Percentiles rank a stretch among this genome's conserved stretches.
phyloP scores from a whole-genome alignment of 2,888 invertebrate genomes.

The Drosophila lutescens region DNA sequence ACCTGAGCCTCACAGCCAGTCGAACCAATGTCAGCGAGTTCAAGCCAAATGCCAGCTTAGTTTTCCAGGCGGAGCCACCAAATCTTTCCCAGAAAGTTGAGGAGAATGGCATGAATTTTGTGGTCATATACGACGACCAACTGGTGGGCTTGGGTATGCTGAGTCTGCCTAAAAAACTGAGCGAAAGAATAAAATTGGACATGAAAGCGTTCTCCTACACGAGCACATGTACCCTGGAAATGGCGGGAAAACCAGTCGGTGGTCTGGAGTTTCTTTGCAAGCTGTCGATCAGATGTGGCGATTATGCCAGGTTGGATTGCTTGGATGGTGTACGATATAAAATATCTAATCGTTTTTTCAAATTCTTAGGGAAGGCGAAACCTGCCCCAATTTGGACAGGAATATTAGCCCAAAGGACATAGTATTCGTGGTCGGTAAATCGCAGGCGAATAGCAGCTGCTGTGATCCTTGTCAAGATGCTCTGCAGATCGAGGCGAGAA shows the following conservation, averaged over 20 bases:
- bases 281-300: slow-evolving; percentile 25
- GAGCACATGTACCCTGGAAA: slow-evolving; percentile 4
- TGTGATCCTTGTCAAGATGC: slow-evolving; percentile 19
- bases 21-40: slow-evolving; percentile 12
- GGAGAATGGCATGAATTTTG: slow-evolving; percentile 11
- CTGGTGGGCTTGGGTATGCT: background rate
- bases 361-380: slow-evolving; percentile 15
- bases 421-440: slow-evolving; percentile 21
- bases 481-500: slow-evolving; percentile 5
- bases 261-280: slow-evolving; percentile 24
- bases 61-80: slow-evolving; percentile 14
- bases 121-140: slow-evolving; percentile 9
- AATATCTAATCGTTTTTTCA: background rate
- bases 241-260: background rate
- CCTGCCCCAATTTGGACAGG: slow-evolving; percentile 6
- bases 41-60: slow-evolving; percentile 11
- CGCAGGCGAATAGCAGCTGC: background rate
- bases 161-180: slow-evolving; percentile 8
- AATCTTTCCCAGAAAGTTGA: background rate
- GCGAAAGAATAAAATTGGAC: background rate
- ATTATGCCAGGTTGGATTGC: slow-evolving; percentile 17
- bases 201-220: slow-evolving; percentile 29
- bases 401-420: slow-evolving; percentile 21
- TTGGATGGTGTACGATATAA: no score
- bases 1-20: slow-evolving; percentile 3